phyloP scores from a whole-genome alignment of 23 tunicate species.

The Halocynthia aurantium region DNA sequence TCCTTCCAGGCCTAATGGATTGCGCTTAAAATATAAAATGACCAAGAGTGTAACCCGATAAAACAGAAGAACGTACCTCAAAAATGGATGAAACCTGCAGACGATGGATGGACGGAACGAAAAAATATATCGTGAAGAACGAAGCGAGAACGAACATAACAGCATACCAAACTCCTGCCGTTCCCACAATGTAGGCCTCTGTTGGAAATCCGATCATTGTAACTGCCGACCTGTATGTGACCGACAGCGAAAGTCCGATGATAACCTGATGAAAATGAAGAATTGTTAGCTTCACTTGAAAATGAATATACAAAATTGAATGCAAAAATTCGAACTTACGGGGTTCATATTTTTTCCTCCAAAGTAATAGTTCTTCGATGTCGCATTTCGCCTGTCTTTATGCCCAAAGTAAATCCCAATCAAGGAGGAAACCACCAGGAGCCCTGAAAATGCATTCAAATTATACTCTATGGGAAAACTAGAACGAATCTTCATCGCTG shows the following conservation, averaged over 20 bases:
- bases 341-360: conserved; percentile 15
- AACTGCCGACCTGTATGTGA: conserved; percentile 16
- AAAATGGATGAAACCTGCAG: conserved; percentile 12
- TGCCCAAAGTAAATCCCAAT: conserved; percentile 20
- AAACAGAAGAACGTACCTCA: conserved; percentile 2
- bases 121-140: background rate
- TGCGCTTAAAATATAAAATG: background rate
- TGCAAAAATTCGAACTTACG: background rate
- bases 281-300: too few relatives aligned
- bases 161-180: conserved; percentile 4
- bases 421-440: background rate
- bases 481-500: too few relatives aligned
- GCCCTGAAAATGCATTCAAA: background rate
- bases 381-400: conserved; percentile 12
- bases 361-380: conserved; percentile 3
- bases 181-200: conserved; percentile 10
- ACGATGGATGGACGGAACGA: conserved; percentile 10
- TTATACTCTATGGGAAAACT: too few relatives aligned
- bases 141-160: background rate
- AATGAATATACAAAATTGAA: too few relatives aligned
- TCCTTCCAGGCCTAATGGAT: too few relatives aligned
- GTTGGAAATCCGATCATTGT: conserved; percentile 20
- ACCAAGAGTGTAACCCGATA: background rate
- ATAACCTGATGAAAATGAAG: background rate
- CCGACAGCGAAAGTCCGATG: conserved; percentile 4